These are phyloP conservation scores for Caenorhabditis panamensis DNA, from an alignment of 2,888 invertebrate species.

Conservation along the genomic window DNA sequence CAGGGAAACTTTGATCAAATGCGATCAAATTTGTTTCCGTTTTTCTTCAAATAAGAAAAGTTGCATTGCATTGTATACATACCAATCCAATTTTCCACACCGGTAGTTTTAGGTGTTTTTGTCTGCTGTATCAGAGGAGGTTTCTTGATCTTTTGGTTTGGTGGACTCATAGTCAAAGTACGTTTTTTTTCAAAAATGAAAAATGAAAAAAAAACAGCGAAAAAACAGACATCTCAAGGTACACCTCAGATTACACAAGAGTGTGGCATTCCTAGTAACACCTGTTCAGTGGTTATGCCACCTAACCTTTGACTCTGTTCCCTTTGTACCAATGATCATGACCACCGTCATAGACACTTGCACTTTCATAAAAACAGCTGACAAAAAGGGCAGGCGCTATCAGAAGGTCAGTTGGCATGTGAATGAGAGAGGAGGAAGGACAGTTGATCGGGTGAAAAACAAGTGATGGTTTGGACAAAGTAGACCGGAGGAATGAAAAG, in stretches of 20 bases:
- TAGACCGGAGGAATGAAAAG: background rate
- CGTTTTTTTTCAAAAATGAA: too few relatives aligned
- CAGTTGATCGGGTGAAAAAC: conserved; percentile 10
- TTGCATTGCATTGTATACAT: conserved; percentile 2
- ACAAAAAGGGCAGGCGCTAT: conserved; percentile 23
- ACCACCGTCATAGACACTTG: conserved; percentile 1
- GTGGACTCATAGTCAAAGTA: too few relatives aligned
- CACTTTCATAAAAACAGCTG: conserved; percentile 36
- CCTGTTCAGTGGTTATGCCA: background rate
- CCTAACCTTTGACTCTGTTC: conserved; percentile 18
- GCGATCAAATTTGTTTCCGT: conserved; percentile 21
- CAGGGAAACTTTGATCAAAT: background rate
- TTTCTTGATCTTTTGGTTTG: background rate
- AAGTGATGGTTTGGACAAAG: background rate
- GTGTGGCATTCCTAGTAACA: background rate
- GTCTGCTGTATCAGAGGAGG: background rate
- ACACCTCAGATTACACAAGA: too few relatives aligned
- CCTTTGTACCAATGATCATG: background rate
- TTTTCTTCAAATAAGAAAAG: conserved; percentile 40
- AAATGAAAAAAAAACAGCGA: too few relatives aligned
- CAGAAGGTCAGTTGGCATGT: conserved; percentile 37
- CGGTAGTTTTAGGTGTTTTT: conserved; percentile 1
- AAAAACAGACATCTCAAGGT: too few relatives aligned
- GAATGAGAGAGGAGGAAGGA: conserved; percentile 15
- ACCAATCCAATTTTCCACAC: conserved; percentile 31